Conservation (phyloP, 1,140 invertebrate genomes). For the Bombus superbus region DNA sequence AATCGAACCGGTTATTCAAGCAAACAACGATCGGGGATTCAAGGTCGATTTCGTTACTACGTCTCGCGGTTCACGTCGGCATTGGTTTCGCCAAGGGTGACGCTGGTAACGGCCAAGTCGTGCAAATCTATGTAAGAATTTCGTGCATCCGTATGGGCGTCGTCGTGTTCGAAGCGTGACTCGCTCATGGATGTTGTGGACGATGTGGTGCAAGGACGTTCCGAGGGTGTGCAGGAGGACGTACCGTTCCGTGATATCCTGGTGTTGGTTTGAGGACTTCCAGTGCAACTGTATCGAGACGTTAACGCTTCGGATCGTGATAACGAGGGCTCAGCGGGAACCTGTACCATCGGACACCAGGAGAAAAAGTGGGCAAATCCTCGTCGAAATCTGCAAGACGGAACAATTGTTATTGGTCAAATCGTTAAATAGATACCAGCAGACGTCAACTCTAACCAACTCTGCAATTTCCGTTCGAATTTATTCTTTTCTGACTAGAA, state of each 20-base stretch:
- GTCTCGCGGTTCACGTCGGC: neutral
- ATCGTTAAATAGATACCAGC: neutral
- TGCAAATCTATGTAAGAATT: slow-evolving; percentile 52
- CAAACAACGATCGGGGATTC: neutral
- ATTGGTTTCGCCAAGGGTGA: slow-evolving; percentile 4
- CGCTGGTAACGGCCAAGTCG: slow-evolving; percentile 2
- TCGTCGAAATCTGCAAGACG: slow-evolving; percentile 89
- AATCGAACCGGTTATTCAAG: neutral
- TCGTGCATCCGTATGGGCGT: slow-evolving; percentile 27
- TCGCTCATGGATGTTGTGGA: slow-evolving; percentile 71
- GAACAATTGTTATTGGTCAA: neutral
- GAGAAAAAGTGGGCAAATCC: slow-evolving; percentile 95
- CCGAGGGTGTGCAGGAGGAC: slow-evolving; percentile 73
- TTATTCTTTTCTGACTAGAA: neutral
- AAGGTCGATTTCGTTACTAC: neutral
- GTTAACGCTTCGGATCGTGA: slow-evolving; percentile 86
- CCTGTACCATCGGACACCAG: slow-evolving; percentile 89
- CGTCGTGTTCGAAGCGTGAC: slow-evolving; percentile 59
- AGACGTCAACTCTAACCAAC: neutral
- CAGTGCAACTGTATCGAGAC: slow-evolving; percentile 87
- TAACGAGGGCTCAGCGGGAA: slow-evolving; percentile 84
- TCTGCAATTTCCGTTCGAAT: rapidly evolving
- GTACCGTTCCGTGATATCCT: slow-evolving; percentile 89
- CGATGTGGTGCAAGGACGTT: slow-evolving; percentile 70
- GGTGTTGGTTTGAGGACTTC: slow-evolving; percentile 87